A percentile compares a stretch with the other conserved stretches of the same genome.
Conservation (phyloP, 1,140 invertebrate species). For the Heliothis virescens region DNA sequence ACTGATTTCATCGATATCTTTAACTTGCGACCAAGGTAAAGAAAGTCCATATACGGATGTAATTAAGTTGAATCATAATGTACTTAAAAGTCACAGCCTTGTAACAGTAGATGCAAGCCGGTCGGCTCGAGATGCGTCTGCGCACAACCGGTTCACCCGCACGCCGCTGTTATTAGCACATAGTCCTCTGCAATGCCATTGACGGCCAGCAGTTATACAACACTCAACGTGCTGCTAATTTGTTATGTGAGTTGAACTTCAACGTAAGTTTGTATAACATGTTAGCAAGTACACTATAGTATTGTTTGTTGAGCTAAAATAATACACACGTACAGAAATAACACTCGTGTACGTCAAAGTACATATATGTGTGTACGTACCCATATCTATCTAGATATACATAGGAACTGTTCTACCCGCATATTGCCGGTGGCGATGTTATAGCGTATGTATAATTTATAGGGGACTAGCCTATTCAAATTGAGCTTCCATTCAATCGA, state of each 20-base stretch:
- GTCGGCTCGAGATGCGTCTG: constrained; percentile 21
- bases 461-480: no score
- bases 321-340: constrained; percentile 29
- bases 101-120: constrained; percentile 15
- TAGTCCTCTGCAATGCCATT: constrained; percentile 28
- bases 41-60: not conserved
- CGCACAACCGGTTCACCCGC: constrained; percentile 28
- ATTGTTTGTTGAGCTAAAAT: constrained; percentile 31
- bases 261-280: constrained; percentile 24
- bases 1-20: no score
- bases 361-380: not conserved
- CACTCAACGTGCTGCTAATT: constrained; percentile 14
- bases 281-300: constrained; percentile 15
- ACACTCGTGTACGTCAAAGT: constrained; percentile 17
- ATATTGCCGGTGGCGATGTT: not conserved
- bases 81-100: not conserved
- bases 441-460: not conserved
- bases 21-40: no score
- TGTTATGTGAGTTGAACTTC: constrained; percentile 35
- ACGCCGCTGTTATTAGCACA: constrained; percentile 27
- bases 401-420: not conserved
- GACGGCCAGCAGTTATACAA: constrained; percentile 32
- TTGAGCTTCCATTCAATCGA: no score
- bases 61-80: not conserved
- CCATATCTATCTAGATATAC: no score